Evolutionary conservation across 1,140 invertebrate species (phyloP), one percentile per base, ranked within the genome.

Genomic region (Drosophila guanche): DNA sequence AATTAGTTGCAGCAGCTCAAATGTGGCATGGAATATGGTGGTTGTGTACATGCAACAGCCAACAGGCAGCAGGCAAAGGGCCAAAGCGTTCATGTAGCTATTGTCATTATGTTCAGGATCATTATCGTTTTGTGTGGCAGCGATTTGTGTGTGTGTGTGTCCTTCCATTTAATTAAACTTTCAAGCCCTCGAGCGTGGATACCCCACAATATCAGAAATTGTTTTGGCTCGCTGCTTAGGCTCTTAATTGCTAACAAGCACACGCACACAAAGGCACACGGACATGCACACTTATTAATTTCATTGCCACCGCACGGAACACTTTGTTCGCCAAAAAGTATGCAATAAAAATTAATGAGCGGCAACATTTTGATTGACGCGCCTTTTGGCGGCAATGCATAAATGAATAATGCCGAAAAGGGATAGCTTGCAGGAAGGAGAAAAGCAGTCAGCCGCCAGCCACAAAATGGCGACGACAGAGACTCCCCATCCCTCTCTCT

Each of bases 291-390:
- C 14, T 46, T 25, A 55, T 41, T n/a, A 33, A 14, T 23, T 22
- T 1, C 33, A 10, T 8, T 16, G 5, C 50, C 1, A 14, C 20
- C 16, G 7, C 16, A 12, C 1, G 43, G 53, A 47, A 66, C 10
- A 12, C 61, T 54, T 66, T 53, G 63, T 67, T 41, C 47, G 46
- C 78, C 53, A 48, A 71, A 76, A 72, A 81, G 78, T 76, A 73
- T 72, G 65, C 79, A 75, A 84, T 84, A 84, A 84, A 83, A 84
- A 72, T 84, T 84, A 84, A 86, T 86, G 81, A 88, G 74, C 62
- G 59, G 37, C 59, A 88, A 83, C 78, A 81, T 88, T 88, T 88
- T 76, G 81, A 86, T 86, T 80, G 79, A 78, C 59, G 65, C 79
- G 79, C 79, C 70, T 63, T 63, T 77, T 59, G 50, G 55, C 74